These are phyloP conservation scores for Tichodroma muraria DNA, from an alignment of 2,113 vertebrate genomes.

Conservation along the genomic window DNA sequence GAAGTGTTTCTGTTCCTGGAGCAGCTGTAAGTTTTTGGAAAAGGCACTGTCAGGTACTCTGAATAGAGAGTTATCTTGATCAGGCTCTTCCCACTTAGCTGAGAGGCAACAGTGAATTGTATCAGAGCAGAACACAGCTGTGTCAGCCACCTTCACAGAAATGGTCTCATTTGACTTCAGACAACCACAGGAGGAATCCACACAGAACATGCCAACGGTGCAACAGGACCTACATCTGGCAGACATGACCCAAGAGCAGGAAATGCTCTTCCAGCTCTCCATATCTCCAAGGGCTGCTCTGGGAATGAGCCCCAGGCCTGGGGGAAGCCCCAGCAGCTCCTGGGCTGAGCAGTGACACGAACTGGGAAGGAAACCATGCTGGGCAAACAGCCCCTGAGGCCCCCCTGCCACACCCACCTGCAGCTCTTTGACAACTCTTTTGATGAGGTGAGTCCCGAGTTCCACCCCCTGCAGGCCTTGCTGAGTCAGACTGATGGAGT, in stretches of 20 bases:
- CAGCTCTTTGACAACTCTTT: conserved; percentile 88
- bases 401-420: conserved; percentile 74
- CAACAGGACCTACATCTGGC: background rate
- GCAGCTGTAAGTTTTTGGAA: background rate
- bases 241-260: background rate
- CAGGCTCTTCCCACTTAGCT: background rate
- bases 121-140: background rate
- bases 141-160: background rate
- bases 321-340: background rate
- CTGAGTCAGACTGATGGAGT: conserved; percentile 93
- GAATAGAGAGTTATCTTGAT: background rate
- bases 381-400: background rate
- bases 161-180: background rate
- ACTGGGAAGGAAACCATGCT: accelerated
- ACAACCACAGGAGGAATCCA: background rate
- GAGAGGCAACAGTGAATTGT: background rate
- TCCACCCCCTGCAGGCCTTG: conserved; percentile 93
- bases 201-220: background rate
- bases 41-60: background rate
- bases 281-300: background rate
- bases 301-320: background rate
- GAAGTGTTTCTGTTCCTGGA: background rate
- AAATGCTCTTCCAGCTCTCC: background rate
- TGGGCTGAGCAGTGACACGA: background rate
- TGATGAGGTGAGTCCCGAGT: conserved; percentile 92